Evolutionary conservation across 1,140 invertebrate species (phyloP).

Genomic region (Globodera ellingtonae): DNA sequence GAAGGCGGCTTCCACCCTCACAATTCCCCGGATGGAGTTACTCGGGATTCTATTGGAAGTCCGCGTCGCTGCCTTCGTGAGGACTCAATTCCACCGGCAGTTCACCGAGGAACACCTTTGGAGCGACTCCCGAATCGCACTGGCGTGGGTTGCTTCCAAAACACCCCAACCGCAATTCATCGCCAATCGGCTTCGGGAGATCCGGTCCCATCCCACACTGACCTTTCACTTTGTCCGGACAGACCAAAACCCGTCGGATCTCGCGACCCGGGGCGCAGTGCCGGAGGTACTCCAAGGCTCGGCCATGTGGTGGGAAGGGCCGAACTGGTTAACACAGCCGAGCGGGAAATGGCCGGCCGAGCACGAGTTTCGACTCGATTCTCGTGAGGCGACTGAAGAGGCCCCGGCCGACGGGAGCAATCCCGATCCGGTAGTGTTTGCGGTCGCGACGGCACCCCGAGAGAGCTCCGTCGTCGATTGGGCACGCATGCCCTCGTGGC

Average conservation of each 20-base stretch:
- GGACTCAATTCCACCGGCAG: not conserved
- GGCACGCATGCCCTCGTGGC: not conserved
- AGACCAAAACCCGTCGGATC: conserved; percentile 24
- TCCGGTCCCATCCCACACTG: not conserved
- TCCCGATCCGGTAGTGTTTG: too few species aligned
- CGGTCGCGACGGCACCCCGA: not conserved
- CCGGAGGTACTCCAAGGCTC: not conserved
- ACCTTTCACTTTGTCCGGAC: conserved; percentile 28
- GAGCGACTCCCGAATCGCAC: not conserved
- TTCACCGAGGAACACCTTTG: not conserved
- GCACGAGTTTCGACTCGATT: not conserved
- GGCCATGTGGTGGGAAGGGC: conserved; percentile 17
- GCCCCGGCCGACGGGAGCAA: too few species aligned
- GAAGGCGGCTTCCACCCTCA: not conserved
- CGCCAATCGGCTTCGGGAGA: not conserved
- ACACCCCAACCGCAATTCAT: not conserved
- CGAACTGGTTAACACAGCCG: not conserved
- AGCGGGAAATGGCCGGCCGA: conserved; percentile 1
- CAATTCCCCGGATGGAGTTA: not conserved
- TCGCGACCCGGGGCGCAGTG: conserved; percentile 12
- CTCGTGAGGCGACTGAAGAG: not conserved
- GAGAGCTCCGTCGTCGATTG: not conserved
- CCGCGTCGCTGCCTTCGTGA: not conserved
- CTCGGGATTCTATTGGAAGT: not conserved
- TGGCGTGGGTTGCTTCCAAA: not conserved